Percentiles rank a stretch among this genome's conserved stretches.
Evolutionary conservation across 2,888 invertebrate genomes (phyloP).

Genomic region (Caprella mutica): DNA sequence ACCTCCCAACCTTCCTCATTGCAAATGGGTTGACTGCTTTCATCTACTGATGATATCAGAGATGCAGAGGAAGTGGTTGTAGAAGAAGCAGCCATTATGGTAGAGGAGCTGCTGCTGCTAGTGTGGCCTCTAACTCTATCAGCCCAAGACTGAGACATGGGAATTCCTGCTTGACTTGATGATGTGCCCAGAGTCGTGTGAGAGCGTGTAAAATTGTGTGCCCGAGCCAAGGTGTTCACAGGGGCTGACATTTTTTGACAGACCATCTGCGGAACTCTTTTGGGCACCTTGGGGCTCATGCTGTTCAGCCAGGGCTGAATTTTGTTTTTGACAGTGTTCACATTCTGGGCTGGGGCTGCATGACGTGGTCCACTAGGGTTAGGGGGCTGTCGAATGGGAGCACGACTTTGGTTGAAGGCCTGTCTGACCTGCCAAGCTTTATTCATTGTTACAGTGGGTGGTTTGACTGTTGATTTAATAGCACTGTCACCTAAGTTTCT

Average conservation of each 20-base stretch:
- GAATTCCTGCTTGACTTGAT: neutral
- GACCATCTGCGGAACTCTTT: too few relatives aligned
- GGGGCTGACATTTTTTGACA: neutral
- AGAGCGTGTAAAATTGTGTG: too few relatives aligned
- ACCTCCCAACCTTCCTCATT: conserved; percentile 68
- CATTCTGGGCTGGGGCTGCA: neutral
- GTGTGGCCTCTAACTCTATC: conserved; percentile 41
- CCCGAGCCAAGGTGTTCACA: too few relatives aligned
- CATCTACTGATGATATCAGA: neutral
- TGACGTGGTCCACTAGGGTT: neutral
- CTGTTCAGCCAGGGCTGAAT: neutral
- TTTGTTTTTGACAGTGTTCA: neutral
- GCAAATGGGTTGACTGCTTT: conserved; percentile 30
- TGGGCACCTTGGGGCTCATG: too few relatives aligned
- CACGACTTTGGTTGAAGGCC: conserved; percentile 29
- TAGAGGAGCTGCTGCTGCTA: neutral
- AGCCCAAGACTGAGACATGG: conserved; percentile 41
- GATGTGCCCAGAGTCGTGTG: conserved; percentile 2
- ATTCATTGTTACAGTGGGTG: conserved; percentile 30
- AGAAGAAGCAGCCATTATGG: neutral
- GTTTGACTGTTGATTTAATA: neutral
- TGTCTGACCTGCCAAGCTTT: conserved; percentile 32
- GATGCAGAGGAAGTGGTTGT: neutral
- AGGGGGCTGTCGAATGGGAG: conserved; percentile 19
- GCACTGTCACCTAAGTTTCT: neutral